phyloP scores from a whole-genome alignment of 37 sponge, comb jelly and placozoan species.

The Haliclona indistincta region DNA sequence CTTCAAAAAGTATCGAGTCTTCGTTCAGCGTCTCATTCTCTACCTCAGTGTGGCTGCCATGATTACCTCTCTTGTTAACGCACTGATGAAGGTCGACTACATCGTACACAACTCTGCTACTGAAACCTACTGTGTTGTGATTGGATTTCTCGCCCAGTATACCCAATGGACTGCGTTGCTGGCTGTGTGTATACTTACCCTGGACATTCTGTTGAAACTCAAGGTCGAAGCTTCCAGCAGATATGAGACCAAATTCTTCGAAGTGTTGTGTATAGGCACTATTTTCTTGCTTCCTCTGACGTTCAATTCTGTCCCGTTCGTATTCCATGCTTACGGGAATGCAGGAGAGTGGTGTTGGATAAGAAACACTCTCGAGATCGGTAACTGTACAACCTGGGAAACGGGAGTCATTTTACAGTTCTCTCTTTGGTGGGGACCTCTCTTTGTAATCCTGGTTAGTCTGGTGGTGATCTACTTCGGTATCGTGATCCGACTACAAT shows the following conservation, averaged over 20 bases:
- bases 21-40: slow-evolving; percentile 73
- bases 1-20: slow-evolving; percentile 77
- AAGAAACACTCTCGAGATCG: not conserved
- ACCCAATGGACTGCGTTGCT: slow-evolving; percentile 30
- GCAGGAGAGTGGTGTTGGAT: slow-evolving; percentile 85
- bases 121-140: slow-evolving; percentile 12
- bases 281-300: slow-evolving; percentile 43
- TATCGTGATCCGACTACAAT: not conserved
- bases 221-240: slow-evolving; percentile 3
- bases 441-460: slow-evolving; percentile 13
- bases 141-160: slow-evolving; percentile 44
- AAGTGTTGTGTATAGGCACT: slow-evolving; percentile 22
- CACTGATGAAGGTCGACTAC: slow-evolving; percentile 40
- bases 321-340: slow-evolving; percentile 38
- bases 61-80: slow-evolving; percentile 20
- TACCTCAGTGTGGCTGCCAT: slow-evolving; percentile 61
- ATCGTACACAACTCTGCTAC: not conserved
- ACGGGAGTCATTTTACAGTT: slow-evolving; percentile 21
- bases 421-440: slow-evolving; percentile 57
- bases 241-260: slow-evolving; percentile 3
- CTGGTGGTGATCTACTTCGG: slow-evolving; percentile 22
- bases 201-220: slow-evolving; percentile 35
- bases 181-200: slow-evolving; percentile 27
- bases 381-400: not conserved
- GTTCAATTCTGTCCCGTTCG: slow-evolving; percentile 67